Evolutionary conservation across 2,113 vertebrate species (phyloP).

Genomic region (Macquaria australasica): DNA sequence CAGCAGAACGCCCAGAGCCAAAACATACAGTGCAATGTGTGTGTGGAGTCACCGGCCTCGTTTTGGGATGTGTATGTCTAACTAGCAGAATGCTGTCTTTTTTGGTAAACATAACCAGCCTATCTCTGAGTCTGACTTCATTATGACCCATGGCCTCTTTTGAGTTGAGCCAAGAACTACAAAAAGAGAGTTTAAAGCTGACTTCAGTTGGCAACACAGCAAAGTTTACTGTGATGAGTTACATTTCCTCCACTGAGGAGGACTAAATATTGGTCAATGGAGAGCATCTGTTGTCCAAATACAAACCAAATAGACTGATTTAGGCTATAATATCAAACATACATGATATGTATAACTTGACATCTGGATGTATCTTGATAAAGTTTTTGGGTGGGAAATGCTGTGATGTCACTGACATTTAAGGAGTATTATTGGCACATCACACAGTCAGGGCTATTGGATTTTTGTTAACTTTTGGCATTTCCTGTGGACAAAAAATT

Average conservation of each 20-base stretch:
- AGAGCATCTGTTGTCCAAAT: not conserved
- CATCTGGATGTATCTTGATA: not conserved
- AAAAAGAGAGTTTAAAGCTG: not conserved
- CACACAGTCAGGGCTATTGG: not conserved
- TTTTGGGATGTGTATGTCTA: slow-evolving; percentile 20
- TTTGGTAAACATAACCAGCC: slow-evolving; percentile 20
- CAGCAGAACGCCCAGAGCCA: slow-evolving; percentile 49
- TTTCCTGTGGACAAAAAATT: not conserved
- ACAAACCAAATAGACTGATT: not conserved
- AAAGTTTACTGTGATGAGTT: not conserved
- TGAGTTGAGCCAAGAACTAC: not conserved
- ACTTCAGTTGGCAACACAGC: slow-evolving; percentile 1
- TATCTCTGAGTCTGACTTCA: slow-evolving; percentile 29
- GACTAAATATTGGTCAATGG: not conserved
- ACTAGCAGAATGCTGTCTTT: not conserved
- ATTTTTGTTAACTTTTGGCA: not conserved
- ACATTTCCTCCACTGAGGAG: not conserved
- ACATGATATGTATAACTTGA: not conserved
- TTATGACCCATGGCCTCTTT: slow-evolving; percentile 14
- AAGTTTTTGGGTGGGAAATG: not conserved
- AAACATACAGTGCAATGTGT: slow-evolving; percentile 25
- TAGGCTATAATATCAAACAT: not conserved
- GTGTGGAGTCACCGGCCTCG: not conserved
- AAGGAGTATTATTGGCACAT: not conserved
- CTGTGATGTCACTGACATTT: not conserved